Conservation (phyloP, 2,797 vertebrate species). For the Sarcophilus harrisii region DNA sequence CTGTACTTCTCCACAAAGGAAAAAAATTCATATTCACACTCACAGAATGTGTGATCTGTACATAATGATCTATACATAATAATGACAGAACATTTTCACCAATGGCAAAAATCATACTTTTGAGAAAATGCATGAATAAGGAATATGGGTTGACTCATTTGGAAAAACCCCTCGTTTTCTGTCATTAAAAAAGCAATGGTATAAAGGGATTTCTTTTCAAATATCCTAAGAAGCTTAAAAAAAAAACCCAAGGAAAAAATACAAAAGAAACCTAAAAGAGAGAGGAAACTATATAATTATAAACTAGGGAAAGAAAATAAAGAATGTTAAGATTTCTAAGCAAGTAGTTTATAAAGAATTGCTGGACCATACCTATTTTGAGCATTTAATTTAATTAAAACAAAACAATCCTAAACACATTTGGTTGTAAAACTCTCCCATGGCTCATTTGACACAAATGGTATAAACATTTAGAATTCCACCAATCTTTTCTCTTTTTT, state of each 20-base stretch:
- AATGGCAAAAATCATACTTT: neutral
- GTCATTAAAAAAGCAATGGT: neutral
- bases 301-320: constrained; percentile 18
- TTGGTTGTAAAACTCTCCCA: constrained; percentile 1
- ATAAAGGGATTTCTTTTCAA: neutral
- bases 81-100: neutral
- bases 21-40: neutral
- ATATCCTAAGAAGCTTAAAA: neutral
- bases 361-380: constrained; percentile 23
- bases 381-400: constrained; percentile 45
- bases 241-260: neutral
- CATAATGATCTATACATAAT: neutral
- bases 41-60: too few species aligned
- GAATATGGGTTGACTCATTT: neutral
- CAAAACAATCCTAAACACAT: constrained; percentile 35
- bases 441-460: constrained; percentile 25
- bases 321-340: neutral
- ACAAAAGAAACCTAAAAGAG: neutral
- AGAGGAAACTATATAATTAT: neutral
- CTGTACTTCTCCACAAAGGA: neutral
- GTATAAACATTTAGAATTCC: constrained; percentile 44
- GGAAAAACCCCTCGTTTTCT: neutral
- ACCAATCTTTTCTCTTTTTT: constrained; percentile 41
- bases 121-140: neutral
- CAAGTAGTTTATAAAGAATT: constrained; percentile 11